These are phyloP conservation scores for Dendrocopos noguchii DNA, from an alignment of 2,113 vertebrate genomes.

Conservation along the genomic window DNA sequence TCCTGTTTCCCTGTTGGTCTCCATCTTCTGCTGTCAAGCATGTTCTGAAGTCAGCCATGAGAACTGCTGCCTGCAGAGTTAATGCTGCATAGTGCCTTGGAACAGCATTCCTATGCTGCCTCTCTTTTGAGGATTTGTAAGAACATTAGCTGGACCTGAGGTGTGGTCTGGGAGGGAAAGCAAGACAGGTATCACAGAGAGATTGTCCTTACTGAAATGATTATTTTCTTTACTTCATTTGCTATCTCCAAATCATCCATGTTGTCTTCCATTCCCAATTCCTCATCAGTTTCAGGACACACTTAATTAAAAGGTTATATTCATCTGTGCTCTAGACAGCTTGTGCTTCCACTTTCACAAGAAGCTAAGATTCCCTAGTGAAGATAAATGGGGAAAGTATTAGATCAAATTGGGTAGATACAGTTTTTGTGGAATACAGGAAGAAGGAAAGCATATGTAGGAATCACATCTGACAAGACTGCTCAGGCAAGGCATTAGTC, in stretches of 20 bases:
- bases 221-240: neutral
- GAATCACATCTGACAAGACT: constrained; percentile 55
- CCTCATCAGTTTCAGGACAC: neutral
- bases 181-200: neutral
- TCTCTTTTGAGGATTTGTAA: neutral
- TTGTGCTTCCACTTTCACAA: neutral
- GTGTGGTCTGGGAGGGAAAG: neutral
- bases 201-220: neutral
- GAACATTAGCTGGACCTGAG: neutral
- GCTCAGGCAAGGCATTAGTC: constrained; percentile 49
- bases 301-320: constrained; percentile 9
- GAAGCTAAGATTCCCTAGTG: neutral
- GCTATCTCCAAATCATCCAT: neutral
- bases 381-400: neutral
- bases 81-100: neutral
- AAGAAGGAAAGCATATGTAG: constrained; percentile 1
- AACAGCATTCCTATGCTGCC: neutral
- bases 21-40: neutral
- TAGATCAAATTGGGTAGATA: neutral
- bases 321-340: neutral
- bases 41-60: neutral
- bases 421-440: neutral
- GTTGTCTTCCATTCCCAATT: constrained; percentile 1
- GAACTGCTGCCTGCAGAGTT: neutral
- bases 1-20: neutral